A percentile compares a stretch with the other conserved stretches of the same genome.
Conservation (phyloP, 2,797 vertebrate genomes). For the Pseudochromis fuscus region DNA sequence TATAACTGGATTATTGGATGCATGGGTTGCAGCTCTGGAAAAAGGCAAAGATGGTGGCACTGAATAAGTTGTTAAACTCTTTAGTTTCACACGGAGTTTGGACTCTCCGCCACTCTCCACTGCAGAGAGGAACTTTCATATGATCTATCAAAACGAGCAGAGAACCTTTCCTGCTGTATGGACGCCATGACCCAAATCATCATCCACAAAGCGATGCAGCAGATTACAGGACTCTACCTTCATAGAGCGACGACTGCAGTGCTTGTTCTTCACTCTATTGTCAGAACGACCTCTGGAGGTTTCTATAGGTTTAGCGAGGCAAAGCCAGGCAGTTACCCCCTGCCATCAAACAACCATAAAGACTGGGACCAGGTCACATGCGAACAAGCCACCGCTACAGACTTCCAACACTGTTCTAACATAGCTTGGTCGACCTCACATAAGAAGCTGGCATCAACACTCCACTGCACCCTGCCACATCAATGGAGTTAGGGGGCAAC, state of each 20-base stretch:
- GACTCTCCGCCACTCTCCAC: background rate
- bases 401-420: slow-evolving; percentile 26
- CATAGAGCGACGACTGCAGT: background rate
- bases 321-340: slow-evolving; percentile 10
- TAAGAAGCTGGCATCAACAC: slow-evolving; percentile 47
- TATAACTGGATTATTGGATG: too few species aligned
- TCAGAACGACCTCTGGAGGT: background rate
- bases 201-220: background rate
- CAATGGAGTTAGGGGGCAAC: slow-evolving; percentile 31
- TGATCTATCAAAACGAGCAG: background rate
- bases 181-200: background rate
- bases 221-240: background rate
- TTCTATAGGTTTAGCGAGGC: slow-evolving; percentile 37
- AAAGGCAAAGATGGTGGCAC: background rate
- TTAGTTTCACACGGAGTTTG: background rate
- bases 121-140: too few species aligned
- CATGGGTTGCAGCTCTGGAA: too few species aligned
- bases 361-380: slow-evolving; percentile 34
- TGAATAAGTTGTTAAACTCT: slow-evolving; percentile 3
- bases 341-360: slow-evolving; percentile 20
- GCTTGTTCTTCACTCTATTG: slow-evolving; percentile 1
- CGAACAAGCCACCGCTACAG: slow-evolving; percentile 20
- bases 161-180: background rate
- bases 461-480: slow-evolving; percentile 48
- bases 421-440: slow-evolving; percentile 44